Percentiles rank a stretch among this genome's conserved stretches.
phyloP scores from a whole-genome alignment of 2,113 vertebrate genomes.

The Ameiurus melas region DNA sequence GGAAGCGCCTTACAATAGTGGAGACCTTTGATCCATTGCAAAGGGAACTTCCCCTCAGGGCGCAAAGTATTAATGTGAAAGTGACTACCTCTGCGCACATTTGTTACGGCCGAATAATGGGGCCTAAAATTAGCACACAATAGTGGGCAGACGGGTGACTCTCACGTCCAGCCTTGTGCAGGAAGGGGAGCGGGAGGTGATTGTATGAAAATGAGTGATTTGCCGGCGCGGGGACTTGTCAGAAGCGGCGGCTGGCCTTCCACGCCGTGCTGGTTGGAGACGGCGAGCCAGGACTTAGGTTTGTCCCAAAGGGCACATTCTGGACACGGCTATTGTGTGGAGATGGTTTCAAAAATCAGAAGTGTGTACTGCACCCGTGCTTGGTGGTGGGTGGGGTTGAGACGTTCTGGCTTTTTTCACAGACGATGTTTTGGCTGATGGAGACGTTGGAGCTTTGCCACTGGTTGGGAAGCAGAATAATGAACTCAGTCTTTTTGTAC shows the following conservation, averaged over 20 bases:
- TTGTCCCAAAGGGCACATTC: constrained; percentile 49
- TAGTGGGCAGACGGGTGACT: constrained; percentile 77
- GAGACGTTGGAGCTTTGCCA: constrained; percentile 9
- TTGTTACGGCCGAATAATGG: constrained; percentile 77
- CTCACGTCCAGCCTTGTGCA: constrained; percentile 73
- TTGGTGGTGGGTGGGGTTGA: constrained; percentile 22
- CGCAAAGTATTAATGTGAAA: constrained; percentile 80
- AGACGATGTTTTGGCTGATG: constrained; percentile 1
- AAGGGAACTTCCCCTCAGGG: constrained; percentile 74
- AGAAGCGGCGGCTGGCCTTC: constrained; percentile 60
- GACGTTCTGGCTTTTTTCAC: constrained; percentile 11
- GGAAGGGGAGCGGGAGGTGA: constrained; percentile 76
- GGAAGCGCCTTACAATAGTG: constrained; percentile 94
- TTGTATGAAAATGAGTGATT: constrained; percentile 81
- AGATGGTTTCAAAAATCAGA: constrained; percentile 28
- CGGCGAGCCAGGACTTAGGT: constrained; percentile 35
- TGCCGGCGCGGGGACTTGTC: constrained; percentile 61
- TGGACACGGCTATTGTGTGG: constrained; percentile 43
- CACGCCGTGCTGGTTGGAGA: constrained; percentile 52
- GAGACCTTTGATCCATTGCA: constrained; percentile 87
- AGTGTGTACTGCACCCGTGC: constrained; percentile 6
- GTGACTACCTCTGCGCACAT: constrained; percentile 78
- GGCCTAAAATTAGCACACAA: constrained; percentile 96
- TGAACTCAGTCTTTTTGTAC: neutral
- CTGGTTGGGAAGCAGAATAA: constrained; percentile 15